Percentiles rank a stretch among this genome's conserved stretches.
Evolutionary conservation across 37 sponge, comb jelly and placozoan species (phyloP).

Genomic region (Theonella swinhoei): DNA sequence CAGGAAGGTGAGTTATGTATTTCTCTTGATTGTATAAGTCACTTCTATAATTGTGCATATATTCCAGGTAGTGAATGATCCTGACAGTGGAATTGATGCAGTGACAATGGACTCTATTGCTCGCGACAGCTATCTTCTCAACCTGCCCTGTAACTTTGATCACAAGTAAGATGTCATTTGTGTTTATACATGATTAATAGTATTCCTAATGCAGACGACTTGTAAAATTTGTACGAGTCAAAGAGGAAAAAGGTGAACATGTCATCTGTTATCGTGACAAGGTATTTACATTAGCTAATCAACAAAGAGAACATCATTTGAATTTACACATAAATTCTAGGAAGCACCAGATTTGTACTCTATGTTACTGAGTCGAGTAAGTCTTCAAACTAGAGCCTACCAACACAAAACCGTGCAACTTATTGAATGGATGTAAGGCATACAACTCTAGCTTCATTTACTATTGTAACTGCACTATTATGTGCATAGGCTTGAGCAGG

Average conservation of each 20-base stretch:
- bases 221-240: background rate
- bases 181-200: background rate
- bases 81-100: slow-evolving; percentile 36
- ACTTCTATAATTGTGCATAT: background rate
- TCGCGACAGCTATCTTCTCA: slow-evolving; percentile 51
- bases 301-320: too few relatives aligned
- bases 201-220: background rate
- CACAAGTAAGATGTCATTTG: slow-evolving; percentile 37
- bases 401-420: background rate
- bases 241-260: background rate
- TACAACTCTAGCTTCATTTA: background rate
- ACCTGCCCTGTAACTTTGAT: slow-evolving; percentile 37
- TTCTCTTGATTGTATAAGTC: background rate
- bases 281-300: too few relatives aligned
- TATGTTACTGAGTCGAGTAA: slow-evolving; percentile 20
- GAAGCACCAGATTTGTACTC: slow-evolving; percentile 12
- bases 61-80: background rate
- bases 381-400: slow-evolving; percentile 28
- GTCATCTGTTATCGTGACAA: background rate
- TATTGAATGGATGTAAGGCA: slow-evolving; percentile 23
- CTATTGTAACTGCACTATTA: too few relatives aligned
- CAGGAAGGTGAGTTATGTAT: background rate
- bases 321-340: too few relatives aligned
- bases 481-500: background rate
- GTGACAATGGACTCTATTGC: slow-evolving; percentile 51